Evolutionary conservation across 1,140 invertebrate genomes (phyloP), one percentile per base, ranked within the genome.

Genomic region (Drosophila pseudoananassae): DNA sequence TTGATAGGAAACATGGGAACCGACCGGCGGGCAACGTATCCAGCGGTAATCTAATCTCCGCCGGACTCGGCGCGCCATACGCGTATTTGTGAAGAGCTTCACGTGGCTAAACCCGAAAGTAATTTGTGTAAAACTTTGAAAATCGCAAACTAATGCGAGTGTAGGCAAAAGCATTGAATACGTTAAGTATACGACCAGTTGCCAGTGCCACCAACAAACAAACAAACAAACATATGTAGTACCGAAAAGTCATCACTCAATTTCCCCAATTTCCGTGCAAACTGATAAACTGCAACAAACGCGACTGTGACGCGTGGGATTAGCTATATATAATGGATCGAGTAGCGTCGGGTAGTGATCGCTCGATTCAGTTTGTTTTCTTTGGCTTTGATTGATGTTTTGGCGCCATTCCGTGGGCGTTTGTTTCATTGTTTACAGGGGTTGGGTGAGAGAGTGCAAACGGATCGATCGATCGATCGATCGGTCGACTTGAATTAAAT

Each of bases 231-330:
- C n/a, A 8, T 14, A 40, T 14, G 12, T 6, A 40, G 10, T 14
- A 14, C 38, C 3, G 9, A 14, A 45, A 46, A 46, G n/a, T 57
- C 46, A 65, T 69, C 45, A 38, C 45, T 73, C 68, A 55, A 40
- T 53, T 36, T 14, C 20, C 31, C 46, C 57, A 50, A 40, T 54
- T 58, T 49, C 56, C 17, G 38, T 57, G 45, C 45, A 69, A 65
- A 70, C 66, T 81, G 81, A 84, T 85, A 80, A 85, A 79, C 61
- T 78, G 79, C 69, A 64, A 46, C 43, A 9, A 10, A 46, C 20
- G 63, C 33, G 23, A 57, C 38, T 61, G 47, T 63, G 70, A 54
- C 70, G 70, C 57, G 59, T 63, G 71, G 71, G 71, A 75, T 75
- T 75, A 75, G 52, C 60, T 36, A 17, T 29, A 43, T 12, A 66